These are phyloP conservation scores for Hassar affinis DNA, from an alignment of 2,113 vertebrate genomes.

Conservation along the genomic window DNA sequence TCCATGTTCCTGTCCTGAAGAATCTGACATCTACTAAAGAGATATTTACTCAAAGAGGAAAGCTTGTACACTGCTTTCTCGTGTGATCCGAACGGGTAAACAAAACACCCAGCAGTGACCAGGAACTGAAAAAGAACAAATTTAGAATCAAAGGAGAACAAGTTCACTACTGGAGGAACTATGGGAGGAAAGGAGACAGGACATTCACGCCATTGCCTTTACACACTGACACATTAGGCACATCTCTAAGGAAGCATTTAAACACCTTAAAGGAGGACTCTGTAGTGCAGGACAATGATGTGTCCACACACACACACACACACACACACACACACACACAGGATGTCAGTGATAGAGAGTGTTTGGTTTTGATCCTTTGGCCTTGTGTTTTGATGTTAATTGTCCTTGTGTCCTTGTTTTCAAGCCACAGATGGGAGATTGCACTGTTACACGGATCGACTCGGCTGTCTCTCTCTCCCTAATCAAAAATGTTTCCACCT, in stretches of 20 bases:
- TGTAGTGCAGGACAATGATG: slow-evolving; percentile 11
- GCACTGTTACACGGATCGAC: not conserved
- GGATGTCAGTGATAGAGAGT: not conserved
- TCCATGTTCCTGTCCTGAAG: not conserved
- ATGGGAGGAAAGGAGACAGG: not conserved
- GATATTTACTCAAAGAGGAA: not conserved
- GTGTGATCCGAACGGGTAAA: not conserved
- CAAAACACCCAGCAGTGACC: not conserved
- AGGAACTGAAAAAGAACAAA: not conserved
- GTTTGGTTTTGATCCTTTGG: slow-evolving; percentile 7
- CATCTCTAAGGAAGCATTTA: slow-evolving; percentile 17
- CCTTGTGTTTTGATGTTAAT: not conserved
- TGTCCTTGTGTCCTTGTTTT: slow-evolving; percentile 11
- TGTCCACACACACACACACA: not conserved
- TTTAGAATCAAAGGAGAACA: not conserved
- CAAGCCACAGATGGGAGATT: not conserved
- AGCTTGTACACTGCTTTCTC: not conserved
- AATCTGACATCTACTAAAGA: not conserved
- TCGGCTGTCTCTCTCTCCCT: not conserved
- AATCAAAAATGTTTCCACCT: not conserved
- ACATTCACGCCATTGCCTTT: slow-evolving; percentile 8
- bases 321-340: not conserved
- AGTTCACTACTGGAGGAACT: not conserved
- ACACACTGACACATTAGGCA: not conserved
- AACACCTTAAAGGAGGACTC: slow-evolving; percentile 13